Conservation (phyloP, 2,797 vertebrate genomes). For the Oreochromis mossambicus region DNA sequence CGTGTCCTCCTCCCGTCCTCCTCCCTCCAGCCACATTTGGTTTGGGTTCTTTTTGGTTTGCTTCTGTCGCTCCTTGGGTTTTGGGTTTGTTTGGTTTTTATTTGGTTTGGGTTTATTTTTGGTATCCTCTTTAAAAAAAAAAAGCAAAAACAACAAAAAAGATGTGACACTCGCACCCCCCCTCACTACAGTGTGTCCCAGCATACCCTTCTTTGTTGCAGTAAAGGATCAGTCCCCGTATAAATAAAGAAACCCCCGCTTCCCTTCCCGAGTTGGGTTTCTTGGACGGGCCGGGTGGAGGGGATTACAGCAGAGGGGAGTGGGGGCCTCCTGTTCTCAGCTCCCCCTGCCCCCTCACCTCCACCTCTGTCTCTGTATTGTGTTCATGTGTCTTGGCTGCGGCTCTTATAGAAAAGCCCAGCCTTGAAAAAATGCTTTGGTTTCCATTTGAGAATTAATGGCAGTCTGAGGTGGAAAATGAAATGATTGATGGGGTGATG, state of each 20-base stretch:
- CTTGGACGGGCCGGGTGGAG: constrained; percentile 40
- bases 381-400: constrained; percentile 52
- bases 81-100: constrained; percentile 24
- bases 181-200: constrained; percentile 44
- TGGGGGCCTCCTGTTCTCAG: constrained; percentile 26
- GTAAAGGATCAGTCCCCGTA: constrained; percentile 57
- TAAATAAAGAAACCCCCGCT: constrained; percentile 60
- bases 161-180: constrained; percentile 30
- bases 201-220: constrained; percentile 23
- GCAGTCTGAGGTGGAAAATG: constrained; percentile 66
- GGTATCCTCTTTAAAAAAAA: constrained; percentile 69
- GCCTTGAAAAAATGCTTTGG: constrained; percentile 78
- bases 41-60: constrained; percentile 80
- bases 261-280: background rate
- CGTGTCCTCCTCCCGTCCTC: constrained; percentile 54
- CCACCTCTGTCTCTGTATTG: constrained; percentile 42
- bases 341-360: background rate
- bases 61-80: constrained; percentile 75
- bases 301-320: constrained; percentile 30
- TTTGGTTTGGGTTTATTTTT: constrained; percentile 72
- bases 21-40: constrained; percentile 76
- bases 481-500: constrained; percentile 58
- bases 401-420: constrained; percentile 37
- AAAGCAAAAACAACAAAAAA: constrained; percentile 4
- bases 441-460: constrained; percentile 74